Evolutionary conservation across 2,797 vertebrate genomes (phyloP), one percentile per base, ranked within the genome.

Genomic region (Allenopithecus nigroviridis): DNA sequence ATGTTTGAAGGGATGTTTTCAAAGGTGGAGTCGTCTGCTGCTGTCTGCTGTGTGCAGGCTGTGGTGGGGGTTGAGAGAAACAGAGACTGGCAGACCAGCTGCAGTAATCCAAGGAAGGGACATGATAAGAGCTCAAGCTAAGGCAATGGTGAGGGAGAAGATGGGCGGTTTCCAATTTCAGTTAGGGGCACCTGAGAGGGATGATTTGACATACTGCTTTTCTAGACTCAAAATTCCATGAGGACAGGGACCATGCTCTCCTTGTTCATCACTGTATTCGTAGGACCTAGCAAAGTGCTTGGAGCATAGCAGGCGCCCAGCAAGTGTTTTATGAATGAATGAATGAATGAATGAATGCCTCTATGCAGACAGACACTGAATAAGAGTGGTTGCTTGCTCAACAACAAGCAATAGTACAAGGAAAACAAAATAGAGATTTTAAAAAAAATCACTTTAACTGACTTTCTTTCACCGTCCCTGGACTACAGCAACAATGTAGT

Each of bases 1-100:
- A 96, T 64, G 76, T 75, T 95, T 81, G 93, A 97, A 97, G 97
- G 96, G 96, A 98, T 98, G 96, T 97, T 98, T 98, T 97, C 89
- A 97, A 98, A 97, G 96, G 96, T 61, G 55, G 89, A 84, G 92
- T 94, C 92, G 83, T 89, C 78, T 94, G 79, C 78, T 90, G 61
- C 83, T 79, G 70, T 97, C 86, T 95, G 84, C 70, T 93, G 24
- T 96, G 93, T 93, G 85, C 83, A 94, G 88, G 91, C 89, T 89
- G 13, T 68, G 8, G 41, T 48, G 22, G 88, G n/a, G 64, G 4
- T 41, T 74, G n/a, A 70, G 64, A 95, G 36, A 48, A 94, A 75
- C 50, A 64, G 70, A 83, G 53, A 68, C 53, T 76, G 91, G 36
- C 75, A 81, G 84, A 86, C 55, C 89, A 96, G 96, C 91, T 95